Evolutionary conservation across 2,888 invertebrate species (phyloP).

Genomic region (Prosapia bicincta): DNA sequence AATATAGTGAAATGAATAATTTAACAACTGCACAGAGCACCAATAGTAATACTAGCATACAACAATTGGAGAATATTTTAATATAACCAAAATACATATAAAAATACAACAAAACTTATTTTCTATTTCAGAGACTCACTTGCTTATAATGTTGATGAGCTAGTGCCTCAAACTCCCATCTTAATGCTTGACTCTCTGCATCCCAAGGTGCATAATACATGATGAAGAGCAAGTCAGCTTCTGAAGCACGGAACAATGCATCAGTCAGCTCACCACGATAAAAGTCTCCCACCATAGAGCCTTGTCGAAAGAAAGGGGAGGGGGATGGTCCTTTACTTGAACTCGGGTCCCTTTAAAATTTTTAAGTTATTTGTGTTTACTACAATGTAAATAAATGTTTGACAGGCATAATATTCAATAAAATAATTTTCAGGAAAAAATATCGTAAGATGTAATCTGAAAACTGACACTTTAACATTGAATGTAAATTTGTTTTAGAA

Average conservation of each 20-base stretch:
- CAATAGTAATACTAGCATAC: no score
- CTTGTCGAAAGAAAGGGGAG: conserved; percentile 66
- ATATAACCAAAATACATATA: no score
- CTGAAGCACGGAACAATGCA: conserved; percentile 58
- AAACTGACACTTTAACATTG: no score
- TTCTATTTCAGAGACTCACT: conserved; percentile 48
- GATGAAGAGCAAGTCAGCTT: conserved; percentile 75
- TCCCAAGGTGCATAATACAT: conserved; percentile 97
- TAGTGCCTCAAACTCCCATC: conserved; percentile 70
- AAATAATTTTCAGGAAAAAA: no score
- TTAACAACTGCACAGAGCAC: no score
- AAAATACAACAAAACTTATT: conserved; percentile 27
- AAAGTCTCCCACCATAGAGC: conserved; percentile 71
- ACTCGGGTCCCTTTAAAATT: neutral
- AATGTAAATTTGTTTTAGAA: no score
- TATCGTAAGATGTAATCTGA: no score
- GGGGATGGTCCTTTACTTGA: conserved; percentile 56
- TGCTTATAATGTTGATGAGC: conserved; percentile 66
- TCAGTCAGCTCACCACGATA: conserved; percentile 69
- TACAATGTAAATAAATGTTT: no score
- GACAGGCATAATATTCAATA: no score
- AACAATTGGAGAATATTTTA: no score
- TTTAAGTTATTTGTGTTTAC: no score
- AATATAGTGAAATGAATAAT: no score
- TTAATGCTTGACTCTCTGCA: conserved; percentile 74